Evolutionary conservation across 2,113 vertebrate species (phyloP), one percentile per base, ranked within the genome.

Genomic region (Numenius arquata): DNA sequence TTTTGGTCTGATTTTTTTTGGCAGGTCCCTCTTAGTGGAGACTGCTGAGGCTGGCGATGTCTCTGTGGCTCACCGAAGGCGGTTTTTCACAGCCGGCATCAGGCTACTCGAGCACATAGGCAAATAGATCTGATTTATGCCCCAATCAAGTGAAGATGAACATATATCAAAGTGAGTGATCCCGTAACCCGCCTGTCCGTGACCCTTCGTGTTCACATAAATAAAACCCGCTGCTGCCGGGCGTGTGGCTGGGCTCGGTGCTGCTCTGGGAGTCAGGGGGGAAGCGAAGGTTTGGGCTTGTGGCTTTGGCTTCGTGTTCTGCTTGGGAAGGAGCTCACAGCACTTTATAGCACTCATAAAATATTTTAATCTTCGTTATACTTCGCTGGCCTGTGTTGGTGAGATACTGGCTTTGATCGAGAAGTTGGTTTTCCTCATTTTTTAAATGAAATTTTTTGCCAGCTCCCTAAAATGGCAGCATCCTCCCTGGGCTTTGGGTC

Each of bases 221-320:
- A 65, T 48, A 45, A 62, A 77, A 20, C 41, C 29, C 1, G 3
- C 62, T 50, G 87, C 38, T 85, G 43, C 32, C 38, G 1, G 52
- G 25, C 1, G 0, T 11, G 3, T 21, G 59, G 32, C 63, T 82
- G 20, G 6, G 53, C 36, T 52, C 11, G 4, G n/a, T 11, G 32
- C 50, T 82, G 61, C 56, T n/a, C 45, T 38, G 52, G 43, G 53
- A 9, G 20, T 9, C 14, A 5, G 56, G 26, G 75, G 62, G 14
- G n/a, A 59, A 67, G 38, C 2, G 0, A 58, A 40, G 45, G 19
- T 41, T 65, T 82, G 50, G 25, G 45, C 7, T 73, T 22, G 22
- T 34, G 50, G 40, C 15, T 87, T 75, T 1, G 5, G n/a, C 63
- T 45, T 58, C 0, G 0, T 36, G 22, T 36, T 75, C 59, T n/a